phyloP scores from a whole-genome alignment of 2,888 invertebrate species.

The Ferdinandea cuprea region DNA sequence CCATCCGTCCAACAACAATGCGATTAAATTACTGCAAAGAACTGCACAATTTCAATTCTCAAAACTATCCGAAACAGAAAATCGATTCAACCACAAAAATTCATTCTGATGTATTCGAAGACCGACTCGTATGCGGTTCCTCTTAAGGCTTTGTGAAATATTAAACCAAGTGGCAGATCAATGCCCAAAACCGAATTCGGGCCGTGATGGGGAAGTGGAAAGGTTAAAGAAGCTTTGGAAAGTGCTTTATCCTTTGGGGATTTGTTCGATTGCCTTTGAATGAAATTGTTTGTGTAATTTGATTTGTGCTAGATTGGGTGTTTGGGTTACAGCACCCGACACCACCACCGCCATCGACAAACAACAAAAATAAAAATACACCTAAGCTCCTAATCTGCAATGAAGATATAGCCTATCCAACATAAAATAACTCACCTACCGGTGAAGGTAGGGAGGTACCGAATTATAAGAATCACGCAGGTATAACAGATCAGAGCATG shows the following conservation, averaged over 20 bases:
- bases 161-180: slow-evolving; percentile 2
- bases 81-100: slow-evolving; percentile 49
- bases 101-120: slow-evolving; percentile 35
- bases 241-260: slow-evolving; percentile 50
- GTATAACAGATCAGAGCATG: slow-evolving; percentile 10
- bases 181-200: neutral
- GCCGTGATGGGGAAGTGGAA: neutral
- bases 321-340: neutral
- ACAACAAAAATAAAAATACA: neutral
- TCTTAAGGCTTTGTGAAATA: neutral
- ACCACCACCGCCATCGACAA: neutral
- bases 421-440: slow-evolving; percentile 32
- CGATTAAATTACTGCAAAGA: slow-evolving; percentile 23
- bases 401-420: slow-evolving; percentile 18
- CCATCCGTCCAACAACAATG: slow-evolving; percentile 10
- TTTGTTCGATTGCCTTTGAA: slow-evolving; percentile 52
- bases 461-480: neutral
- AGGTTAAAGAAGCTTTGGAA: slow-evolving; percentile 29
- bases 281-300: slow-evolving; percentile 59
- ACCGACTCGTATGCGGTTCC: neutral
- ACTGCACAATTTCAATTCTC: slow-evolving; percentile 55
- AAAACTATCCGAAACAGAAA: slow-evolving; percentile 39
- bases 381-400: slow-evolving; percentile 40
- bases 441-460: neutral
- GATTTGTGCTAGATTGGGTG: slow-evolving; percentile 37